Percentiles rank a stretch among this genome's conserved stretches.
phyloP scores from a whole-genome alignment of 2,797 vertebrate genomes.

The Pseudochaenichthys georgianus region DNA sequence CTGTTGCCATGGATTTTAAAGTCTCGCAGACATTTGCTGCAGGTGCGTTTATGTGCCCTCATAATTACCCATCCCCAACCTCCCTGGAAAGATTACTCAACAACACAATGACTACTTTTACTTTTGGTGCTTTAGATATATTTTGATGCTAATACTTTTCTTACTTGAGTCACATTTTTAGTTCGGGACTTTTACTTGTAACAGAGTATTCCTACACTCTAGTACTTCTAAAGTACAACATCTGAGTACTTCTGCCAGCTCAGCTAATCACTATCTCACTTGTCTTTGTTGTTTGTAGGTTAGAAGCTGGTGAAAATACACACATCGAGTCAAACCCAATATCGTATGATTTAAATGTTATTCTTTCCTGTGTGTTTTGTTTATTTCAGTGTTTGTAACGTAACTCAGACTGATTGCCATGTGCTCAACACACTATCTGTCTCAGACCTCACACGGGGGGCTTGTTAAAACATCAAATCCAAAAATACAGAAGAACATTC shows the following conservation, averaged over 20 bases:
- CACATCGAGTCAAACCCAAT: not conserved
- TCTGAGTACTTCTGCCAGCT: too few relatives aligned
- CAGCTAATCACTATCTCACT: too few relatives aligned
- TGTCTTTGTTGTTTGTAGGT: too few relatives aligned
- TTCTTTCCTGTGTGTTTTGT: too few relatives aligned
- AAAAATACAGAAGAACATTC: conserved; percentile 1
- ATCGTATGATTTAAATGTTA: not conserved
- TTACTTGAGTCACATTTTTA: too few relatives aligned
- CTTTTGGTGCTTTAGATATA: too few relatives aligned
- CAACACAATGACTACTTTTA: too few relatives aligned
- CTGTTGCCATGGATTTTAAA: conserved; percentile 73
- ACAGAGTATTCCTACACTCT: too few relatives aligned
- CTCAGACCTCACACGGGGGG: not conserved
- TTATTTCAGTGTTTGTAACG: not conserved
- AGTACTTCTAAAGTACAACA: too few relatives aligned
- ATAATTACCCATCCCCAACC: conserved; percentile 39
- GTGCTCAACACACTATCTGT: not conserved
- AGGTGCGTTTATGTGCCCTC: conserved; percentile 55
- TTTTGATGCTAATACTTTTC: too few relatives aligned
- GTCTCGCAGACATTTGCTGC: conserved; percentile 35
- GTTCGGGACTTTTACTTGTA: too few relatives aligned
- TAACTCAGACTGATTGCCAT: not conserved
- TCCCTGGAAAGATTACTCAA: conserved; percentile 6
- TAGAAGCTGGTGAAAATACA: too few relatives aligned
- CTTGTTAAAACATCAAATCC: conserved; percentile 1